A percentile compares a stretch with the other conserved stretches of the same genome.
Evolutionary conservation across 2,888 invertebrate species (phyloP).

Genomic region (Rapana venosa): DNA sequence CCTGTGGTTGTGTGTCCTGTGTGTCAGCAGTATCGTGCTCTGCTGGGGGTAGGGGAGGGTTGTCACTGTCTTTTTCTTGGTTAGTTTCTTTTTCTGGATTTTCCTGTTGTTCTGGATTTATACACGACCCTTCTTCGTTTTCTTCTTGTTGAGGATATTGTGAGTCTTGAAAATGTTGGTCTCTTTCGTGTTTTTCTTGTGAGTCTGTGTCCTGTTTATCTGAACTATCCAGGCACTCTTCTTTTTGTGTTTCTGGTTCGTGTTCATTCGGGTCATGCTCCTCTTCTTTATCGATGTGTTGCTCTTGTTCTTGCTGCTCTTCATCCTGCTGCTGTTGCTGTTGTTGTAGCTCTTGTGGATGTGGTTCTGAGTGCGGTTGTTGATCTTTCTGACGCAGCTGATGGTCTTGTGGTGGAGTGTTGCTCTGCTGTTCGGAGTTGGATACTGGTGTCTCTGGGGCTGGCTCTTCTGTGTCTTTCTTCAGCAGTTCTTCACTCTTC

Average conservation of each 20-base stretch:
- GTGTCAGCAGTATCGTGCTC: not conserved
- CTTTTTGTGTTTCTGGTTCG: no score
- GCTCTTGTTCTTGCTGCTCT: not conserved
- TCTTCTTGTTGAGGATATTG: not conserved
- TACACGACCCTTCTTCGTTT: not conserved
- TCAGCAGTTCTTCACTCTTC: constrained; percentile 42
- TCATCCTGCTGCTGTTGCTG: not conserved
- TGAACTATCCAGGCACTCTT: no score
- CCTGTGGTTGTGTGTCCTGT: not conserved
- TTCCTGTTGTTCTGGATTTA: not conserved
- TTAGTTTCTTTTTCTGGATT: not conserved
- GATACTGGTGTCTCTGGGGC: not conserved
- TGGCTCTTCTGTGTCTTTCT: not conserved
- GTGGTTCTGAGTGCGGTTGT: not conserved
- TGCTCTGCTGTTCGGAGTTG: not conserved
- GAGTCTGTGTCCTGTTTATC: not conserved
- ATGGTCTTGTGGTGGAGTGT: not conserved
- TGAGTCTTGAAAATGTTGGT: not conserved
- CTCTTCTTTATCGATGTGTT: not conserved
- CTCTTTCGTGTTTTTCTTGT: not conserved
- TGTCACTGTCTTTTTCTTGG: not conserved
- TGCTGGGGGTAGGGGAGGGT: no score
- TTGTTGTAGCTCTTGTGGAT: not conserved
- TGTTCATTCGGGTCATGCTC: no score
- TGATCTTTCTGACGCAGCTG: not conserved